A percentile compares a stretch with the other conserved stretches of the same genome.
Evolutionary conservation across 2,888 invertebrate genomes (phyloP).

Genomic region (Sisyra terminalis): DNA sequence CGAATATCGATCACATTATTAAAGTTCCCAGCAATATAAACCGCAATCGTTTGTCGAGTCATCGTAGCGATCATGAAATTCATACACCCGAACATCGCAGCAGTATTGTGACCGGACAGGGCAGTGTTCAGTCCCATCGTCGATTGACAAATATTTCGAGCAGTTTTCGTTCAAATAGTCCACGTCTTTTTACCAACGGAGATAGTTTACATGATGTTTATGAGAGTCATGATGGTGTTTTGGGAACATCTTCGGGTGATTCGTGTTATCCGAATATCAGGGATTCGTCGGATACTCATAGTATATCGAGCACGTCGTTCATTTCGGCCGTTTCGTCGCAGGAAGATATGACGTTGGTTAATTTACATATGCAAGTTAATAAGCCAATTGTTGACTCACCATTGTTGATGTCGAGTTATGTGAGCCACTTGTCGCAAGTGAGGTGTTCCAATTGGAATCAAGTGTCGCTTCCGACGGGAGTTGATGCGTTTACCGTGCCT

Average conservation of each 20-base stretch:
- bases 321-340: constrained; percentile 86
- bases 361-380: constrained; percentile 87
- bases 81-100: constrained; percentile 41
- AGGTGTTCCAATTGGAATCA: constrained; percentile 55
- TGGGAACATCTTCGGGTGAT: neutral
- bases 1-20: constrained; percentile 24
- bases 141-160: constrained; percentile 10
- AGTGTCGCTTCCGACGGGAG: constrained; percentile 46
- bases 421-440: constrained; percentile 74
- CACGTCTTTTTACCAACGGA: constrained; percentile 12
- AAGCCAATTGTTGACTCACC: constrained; percentile 87
- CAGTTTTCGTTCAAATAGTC: constrained; percentile 16
- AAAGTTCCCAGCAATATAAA: constrained; percentile 19
- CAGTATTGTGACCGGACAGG: neutral
- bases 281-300: constrained; percentile 58
- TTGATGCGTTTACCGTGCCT: constrained; percentile 63
- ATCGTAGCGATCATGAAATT: constrained; percentile 44
- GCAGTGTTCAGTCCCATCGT: neutral
- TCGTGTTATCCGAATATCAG: constrained; percentile 8
- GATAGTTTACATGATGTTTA: constrained; percentile 12
- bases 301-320: constrained; percentile 70
- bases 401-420: constrained; percentile 85
- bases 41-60: constrained; percentile 28
- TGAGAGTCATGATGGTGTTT: constrained; percentile 11
- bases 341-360: constrained; percentile 81